A percentile compares a stretch with the other conserved stretches of the same genome.
Conservation (phyloP, 2,113 vertebrate species). For the Mormoops blainvillei region DNA sequence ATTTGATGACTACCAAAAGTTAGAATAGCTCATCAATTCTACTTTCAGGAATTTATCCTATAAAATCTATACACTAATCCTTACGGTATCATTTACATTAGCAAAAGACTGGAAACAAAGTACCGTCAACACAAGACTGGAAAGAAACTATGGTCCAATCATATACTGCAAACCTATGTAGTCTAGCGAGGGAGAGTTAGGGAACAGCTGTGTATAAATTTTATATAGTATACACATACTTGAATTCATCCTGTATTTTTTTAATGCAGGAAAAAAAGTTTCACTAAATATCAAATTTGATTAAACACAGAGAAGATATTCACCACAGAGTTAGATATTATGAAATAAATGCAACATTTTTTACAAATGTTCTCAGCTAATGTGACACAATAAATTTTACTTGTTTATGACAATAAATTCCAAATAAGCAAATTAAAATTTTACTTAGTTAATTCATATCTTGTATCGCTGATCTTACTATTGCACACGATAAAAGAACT, state of each 20-base stretch:
- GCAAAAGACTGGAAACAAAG: not conserved
- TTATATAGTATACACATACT: not conserved
- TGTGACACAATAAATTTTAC: not conserved
- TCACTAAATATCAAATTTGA: not conserved
- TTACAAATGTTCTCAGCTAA: not conserved
- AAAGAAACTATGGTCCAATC: not conserved
- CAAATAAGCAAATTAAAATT: conserved; percentile 20
- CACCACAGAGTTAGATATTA: conserved; percentile 13
- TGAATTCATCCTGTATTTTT: not conserved
- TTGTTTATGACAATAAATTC: not conserved
- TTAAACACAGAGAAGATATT: not conserved
- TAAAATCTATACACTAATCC: not conserved
- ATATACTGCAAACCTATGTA: conserved; percentile 7
- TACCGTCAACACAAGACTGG: not conserved
- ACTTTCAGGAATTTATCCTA: not conserved
- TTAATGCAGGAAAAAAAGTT: not conserved
- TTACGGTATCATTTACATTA: not conserved
- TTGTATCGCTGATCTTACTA: not conserved
- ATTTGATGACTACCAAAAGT: not conserved
- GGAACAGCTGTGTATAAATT: not conserved
- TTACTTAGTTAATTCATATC: not conserved
- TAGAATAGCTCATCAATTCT: not conserved
- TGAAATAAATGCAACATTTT: conserved; percentile 6
- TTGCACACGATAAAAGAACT: not conserved
- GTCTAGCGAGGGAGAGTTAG: not conserved